Evolutionary conservation across 92 coral and sea anemone species (phyloP), one percentile per base, ranked within the genome.

Genomic region (Porites divaricata): DNA sequence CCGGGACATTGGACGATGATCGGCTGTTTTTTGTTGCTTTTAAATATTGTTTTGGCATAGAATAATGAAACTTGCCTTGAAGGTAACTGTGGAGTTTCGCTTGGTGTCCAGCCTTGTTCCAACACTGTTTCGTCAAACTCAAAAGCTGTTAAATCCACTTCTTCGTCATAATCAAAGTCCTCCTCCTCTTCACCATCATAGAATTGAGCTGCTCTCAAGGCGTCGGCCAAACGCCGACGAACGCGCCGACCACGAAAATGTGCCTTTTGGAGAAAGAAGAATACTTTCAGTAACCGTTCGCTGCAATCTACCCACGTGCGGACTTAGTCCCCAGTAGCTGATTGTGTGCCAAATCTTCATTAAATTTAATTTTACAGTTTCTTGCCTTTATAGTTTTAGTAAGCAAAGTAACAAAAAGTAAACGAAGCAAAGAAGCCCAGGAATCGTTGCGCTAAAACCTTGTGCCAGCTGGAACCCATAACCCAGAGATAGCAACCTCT

Each of bases 81-180:
- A 6, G 97, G 98, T 24, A 94, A 88, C 76, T 91, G 99, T 58
- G 98, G 96, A 4, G 93, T 85, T 53, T 94, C 94, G 2, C 85
- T 90, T 1, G 98, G 98, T 9, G 93, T 91, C 99, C 99, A 96
- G 23, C 96, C 95, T 12, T 86, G 86, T 20, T 96, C 99, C 16
- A 96, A 85, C 9, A 72, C 62, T 25, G 77, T 93, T 74, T 89
- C 96, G 56, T 96, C 98, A 81, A 94, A 84, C 78, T 96, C 99
- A 90, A 96, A 96, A 78, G 95, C 95, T 1, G 90, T 77, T 45
- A 96, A 91, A 81, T 96, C 99, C 9, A 96, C 99, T 64, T 94
- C 99, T 83, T 96, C 99, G 21, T 96, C 98, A 62, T 94, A 96
- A 75, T 96, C 92, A 61, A 96, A 96, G 17, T 93, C 95, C 11